A percentile compares a stretch with the other conserved stretches of the same genome.
Evolutionary conservation across 2,797 vertebrate species (phyloP).

Genomic region (Tarsius wallacei): DNA sequence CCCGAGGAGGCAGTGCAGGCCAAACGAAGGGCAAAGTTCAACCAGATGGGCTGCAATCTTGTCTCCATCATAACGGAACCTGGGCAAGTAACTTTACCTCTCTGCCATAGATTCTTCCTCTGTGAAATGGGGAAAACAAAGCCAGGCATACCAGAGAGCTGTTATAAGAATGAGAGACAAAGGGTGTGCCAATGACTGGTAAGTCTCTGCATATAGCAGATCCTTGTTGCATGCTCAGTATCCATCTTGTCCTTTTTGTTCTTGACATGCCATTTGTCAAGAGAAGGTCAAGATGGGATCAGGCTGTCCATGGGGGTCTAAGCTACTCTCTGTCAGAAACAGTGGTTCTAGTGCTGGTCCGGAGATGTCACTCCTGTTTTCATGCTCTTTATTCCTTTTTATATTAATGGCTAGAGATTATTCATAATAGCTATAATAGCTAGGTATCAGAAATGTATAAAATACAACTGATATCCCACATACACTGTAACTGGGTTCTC

Average conservation of each 20-base stretch:
- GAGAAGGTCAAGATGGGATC: background rate
- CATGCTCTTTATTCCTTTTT: background rate
- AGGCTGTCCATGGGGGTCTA: background rate
- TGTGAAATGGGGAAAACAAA: background rate
- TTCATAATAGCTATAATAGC: background rate
- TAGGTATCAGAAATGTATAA: background rate
- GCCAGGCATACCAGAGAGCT: no score
- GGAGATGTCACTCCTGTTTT: background rate
- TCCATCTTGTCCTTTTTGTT: background rate
- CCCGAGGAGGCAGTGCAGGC: fast-evolving
- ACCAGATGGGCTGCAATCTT: background rate
- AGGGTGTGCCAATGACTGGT: background rate
- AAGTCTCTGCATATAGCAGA: no score
- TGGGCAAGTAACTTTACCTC: background rate
- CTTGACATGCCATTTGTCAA: background rate
- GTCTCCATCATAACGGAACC: fast-evolving
- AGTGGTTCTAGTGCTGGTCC: fast-evolving
- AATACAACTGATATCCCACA: background rate
- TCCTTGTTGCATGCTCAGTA: fast-evolving
- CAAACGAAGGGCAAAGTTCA: background rate
- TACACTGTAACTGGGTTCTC: background rate
- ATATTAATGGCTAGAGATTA: background rate
- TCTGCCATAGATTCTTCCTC: background rate
- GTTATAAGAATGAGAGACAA: background rate
- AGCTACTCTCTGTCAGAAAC: background rate